These are phyloP conservation scores for Phrynosoma platyrhinos DNA, from an alignment of 2,113 vertebrate species.

Conservation along the genomic window DNA sequence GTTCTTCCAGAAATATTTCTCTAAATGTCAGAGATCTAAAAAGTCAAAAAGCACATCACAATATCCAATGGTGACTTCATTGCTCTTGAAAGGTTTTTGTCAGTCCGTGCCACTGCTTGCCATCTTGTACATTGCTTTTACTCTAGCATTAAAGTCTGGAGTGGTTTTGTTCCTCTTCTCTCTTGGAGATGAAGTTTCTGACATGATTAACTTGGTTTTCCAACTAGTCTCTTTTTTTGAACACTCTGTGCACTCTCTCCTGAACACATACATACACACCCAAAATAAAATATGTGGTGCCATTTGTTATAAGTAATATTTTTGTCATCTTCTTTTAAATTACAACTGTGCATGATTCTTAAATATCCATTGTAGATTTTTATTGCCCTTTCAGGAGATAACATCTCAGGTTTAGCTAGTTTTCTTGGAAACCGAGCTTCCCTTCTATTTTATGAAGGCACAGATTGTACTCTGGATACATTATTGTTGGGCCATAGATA, in stretches of 20 bases:
- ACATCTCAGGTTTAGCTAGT: not conserved
- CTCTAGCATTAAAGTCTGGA: not conserved
- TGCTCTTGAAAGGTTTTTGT: slow-evolving; percentile 13
- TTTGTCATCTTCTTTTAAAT: not conserved
- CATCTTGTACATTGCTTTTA: not conserved
- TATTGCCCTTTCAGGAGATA: slow-evolving; percentile 7
- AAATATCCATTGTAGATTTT: slow-evolving; percentile 1
- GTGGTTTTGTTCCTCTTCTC: not conserved
- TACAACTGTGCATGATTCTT: not conserved
- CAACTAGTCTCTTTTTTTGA: not conserved
- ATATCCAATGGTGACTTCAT: not conserved
- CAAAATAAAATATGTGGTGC: not conserved
- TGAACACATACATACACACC: fast-evolving
- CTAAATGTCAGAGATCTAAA: slow-evolving; percentile 16
- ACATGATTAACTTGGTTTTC: not conserved
- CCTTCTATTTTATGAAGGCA: fast-evolving
- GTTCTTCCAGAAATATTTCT: not conserved
- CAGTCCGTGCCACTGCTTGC: slow-evolving; percentile 14
- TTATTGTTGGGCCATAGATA: not conserved
- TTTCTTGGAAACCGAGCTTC: slow-evolving; percentile 22
- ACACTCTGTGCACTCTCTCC: too few relatives aligned
- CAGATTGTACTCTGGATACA: not conserved
- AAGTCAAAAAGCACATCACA: too few relatives aligned
- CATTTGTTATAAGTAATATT: not conserved
- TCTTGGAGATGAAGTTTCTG: slow-evolving; percentile 12